Percentiles rank a stretch among this genome's conserved stretches.
phyloP scores from a whole-genome alignment of 37 sponge, comb jelly and placozoan species.

The Ianthella basta region DNA sequence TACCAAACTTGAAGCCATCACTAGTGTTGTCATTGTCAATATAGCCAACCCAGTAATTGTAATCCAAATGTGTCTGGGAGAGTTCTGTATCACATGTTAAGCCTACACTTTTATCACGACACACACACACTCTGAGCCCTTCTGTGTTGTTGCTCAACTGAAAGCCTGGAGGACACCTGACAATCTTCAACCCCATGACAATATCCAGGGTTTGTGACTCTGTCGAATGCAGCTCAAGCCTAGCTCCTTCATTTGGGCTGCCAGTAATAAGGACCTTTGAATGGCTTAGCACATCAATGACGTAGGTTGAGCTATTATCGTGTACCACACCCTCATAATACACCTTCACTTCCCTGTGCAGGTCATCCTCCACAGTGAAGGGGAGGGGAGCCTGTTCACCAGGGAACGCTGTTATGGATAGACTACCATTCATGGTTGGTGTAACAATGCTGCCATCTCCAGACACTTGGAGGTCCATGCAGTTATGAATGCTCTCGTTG shows the following conservation, averaged over 20 bases:
- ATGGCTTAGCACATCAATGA: background rate
- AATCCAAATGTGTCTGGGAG: background rate
- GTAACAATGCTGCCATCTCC: conserved; percentile 16
- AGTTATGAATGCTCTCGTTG: background rate
- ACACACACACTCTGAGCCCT: too few relatives aligned
- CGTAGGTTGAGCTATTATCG: background rate
- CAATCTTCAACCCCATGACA: background rate
- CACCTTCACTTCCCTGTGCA: background rate
- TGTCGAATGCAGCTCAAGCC: background rate
- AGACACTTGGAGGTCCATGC: background rate
- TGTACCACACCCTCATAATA: background rate
- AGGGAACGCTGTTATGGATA: conserved; percentile 27
- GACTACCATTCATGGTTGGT: background rate
- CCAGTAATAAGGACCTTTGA: background rate
- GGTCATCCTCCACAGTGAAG: conserved; percentile 36
- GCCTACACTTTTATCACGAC: background rate
- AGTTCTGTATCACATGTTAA: background rate
- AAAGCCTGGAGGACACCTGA: conserved; percentile 11
- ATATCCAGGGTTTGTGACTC: background rate
- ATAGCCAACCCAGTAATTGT: conserved; percentile 14
- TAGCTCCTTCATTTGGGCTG: background rate
- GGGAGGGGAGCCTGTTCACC: conserved; percentile 38
- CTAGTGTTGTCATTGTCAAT: background rate
- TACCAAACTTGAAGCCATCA: background rate
- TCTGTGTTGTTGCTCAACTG: background rate